Conservation (phyloP, 2,797 vertebrate genomes). For the Serranus cabrilla region DNA sequence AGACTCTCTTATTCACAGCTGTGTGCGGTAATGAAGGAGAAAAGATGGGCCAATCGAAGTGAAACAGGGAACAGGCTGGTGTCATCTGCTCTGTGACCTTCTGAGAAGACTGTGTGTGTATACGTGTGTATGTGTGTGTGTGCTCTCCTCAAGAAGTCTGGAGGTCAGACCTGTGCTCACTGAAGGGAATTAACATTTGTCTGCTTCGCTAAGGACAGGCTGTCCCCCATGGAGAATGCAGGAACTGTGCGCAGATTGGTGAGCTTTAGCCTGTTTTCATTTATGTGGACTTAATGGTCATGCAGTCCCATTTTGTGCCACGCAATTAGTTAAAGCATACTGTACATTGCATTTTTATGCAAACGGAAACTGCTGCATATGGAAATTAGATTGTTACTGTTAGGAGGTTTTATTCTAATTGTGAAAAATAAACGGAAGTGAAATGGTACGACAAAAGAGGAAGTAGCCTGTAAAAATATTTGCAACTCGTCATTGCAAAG, state of each 20-base stretch:
- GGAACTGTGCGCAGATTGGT: constrained; percentile 70
- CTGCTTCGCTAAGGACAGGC: constrained; percentile 83
- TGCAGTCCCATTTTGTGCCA: constrained; percentile 9
- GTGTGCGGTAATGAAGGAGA: constrained; percentile 89
- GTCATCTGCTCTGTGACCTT: constrained; percentile 87
- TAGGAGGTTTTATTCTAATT: background rate
- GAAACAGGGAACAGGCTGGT: constrained; percentile 83
- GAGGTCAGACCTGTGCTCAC: constrained; percentile 86
- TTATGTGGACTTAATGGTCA: constrained; percentile 61
- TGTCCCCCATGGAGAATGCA: constrained; percentile 78
- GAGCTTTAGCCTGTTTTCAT: constrained; percentile 49
- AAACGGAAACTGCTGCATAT: constrained; percentile 1
- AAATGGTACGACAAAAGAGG: background rate
- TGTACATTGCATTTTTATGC: constrained; percentile 2
- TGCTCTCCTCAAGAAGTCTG: constrained; percentile 81
- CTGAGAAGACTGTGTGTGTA: constrained; percentile 75
- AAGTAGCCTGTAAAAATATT: background rate
- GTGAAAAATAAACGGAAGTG: background rate
- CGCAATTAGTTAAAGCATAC: constrained; percentile 28
- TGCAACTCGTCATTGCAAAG: background rate
- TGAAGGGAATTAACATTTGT: constrained; percentile 87
- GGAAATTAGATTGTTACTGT: background rate
- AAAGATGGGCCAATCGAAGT: constrained; percentile 86
- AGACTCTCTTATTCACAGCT: constrained; percentile 89
- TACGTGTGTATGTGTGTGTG: constrained; percentile 34